Conservation (phyloP, 1,140 invertebrate species). For the Anagrus nilaparvatae region DNA sequence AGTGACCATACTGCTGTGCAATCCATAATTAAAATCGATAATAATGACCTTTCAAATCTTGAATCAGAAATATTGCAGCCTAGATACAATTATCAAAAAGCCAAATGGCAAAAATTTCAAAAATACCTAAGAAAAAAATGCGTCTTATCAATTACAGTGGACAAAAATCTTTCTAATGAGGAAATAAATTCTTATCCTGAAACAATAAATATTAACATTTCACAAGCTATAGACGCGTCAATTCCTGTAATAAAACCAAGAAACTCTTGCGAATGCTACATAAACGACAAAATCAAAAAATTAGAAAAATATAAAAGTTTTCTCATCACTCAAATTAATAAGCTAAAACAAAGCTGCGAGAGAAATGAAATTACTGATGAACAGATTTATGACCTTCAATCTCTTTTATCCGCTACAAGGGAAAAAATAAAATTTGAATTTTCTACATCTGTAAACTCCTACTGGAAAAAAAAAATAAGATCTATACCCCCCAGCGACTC, state of each 20-base stretch:
- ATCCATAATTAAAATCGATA: background rate
- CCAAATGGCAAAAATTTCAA: background rate
- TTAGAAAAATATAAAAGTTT: constrained; percentile 3
- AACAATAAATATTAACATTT: background rate
- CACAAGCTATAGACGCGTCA: background rate
- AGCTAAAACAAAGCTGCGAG: no score
- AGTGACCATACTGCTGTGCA: constrained; percentile 2
- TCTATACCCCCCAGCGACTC: no score
- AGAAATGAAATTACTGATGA: no score
- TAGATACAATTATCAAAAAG: no score
- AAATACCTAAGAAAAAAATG: background rate
- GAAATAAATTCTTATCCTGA: background rate
- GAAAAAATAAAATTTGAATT: no score
- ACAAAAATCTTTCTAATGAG: background rate
- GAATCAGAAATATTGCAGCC: no score
- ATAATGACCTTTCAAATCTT: no score
- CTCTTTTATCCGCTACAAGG: no score
- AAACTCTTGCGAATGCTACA: background rate
- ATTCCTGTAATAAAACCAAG: background rate
- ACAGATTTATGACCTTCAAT: no score
- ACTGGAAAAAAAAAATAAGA: no score
- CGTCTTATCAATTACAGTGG: background rate
- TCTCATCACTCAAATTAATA: background rate
- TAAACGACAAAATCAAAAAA: constrained; percentile 2
- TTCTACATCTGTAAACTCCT: no score